Conservation (phyloP, 2,113 vertebrate genomes). For the Ivindomyrus marchei region DNA sequence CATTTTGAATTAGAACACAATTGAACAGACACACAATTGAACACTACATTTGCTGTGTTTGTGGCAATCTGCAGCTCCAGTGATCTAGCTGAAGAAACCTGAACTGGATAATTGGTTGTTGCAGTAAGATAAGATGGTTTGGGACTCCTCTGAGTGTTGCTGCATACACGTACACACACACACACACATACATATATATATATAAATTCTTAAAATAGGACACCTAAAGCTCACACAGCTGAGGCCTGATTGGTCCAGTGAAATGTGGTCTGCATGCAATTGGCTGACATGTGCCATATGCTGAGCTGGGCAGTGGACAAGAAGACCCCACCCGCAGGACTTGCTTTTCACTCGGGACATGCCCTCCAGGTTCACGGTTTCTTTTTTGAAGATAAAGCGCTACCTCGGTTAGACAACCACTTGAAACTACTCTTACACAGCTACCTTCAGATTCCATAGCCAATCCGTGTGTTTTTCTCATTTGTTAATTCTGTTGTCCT, state of each 20-base stretch:
- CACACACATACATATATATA: background rate
- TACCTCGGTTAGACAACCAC: constrained; percentile 15
- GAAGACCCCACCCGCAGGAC: background rate
- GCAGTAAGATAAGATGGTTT: background rate
- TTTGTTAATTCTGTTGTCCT: background rate
- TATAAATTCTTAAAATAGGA: background rate
- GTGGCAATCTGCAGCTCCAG: background rate
- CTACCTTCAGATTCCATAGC: background rate
- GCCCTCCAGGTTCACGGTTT: background rate
- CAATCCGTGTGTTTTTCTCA: background rate
- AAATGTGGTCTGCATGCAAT: background rate
- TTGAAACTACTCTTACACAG: background rate
- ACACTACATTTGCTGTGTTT: background rate
- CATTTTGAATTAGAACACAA: background rate
- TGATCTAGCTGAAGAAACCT: background rate
- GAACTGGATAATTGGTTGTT: background rate
- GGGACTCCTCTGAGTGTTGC: background rate
- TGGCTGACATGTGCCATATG: background rate
- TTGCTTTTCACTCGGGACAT: background rate
- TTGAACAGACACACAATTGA: background rate
- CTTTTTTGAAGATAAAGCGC: background rate
- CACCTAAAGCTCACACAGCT: background rate
- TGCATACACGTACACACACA: background rate
- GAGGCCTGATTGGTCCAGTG: background rate
- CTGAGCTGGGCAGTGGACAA: background rate